A percentile compares a stretch with the other conserved stretches of the same genome.
These are phyloP conservation scores for Strix occidentalis DNA, from an alignment of 2,797 vertebrate species.

Conservation along the genomic window DNA sequence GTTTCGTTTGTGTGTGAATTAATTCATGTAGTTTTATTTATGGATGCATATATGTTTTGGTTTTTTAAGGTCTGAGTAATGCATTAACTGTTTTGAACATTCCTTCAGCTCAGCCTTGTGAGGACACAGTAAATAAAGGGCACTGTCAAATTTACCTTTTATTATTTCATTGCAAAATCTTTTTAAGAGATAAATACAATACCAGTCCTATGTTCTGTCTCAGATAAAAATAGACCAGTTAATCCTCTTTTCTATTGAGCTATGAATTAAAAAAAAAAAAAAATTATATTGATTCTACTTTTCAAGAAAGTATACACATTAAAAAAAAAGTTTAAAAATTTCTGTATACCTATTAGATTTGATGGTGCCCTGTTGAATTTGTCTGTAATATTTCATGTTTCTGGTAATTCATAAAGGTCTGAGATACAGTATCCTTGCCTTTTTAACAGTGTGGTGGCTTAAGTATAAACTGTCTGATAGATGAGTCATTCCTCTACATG, in stretches of 20 bases:
- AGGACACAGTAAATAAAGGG: conserved; percentile 28
- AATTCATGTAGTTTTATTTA: neutral
- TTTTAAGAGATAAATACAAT: neutral
- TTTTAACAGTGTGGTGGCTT: conserved; percentile 38
- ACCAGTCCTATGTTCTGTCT: neutral
- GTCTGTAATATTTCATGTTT: neutral
- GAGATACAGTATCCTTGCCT: conserved; percentile 26
- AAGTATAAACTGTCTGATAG: neutral
- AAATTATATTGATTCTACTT: neutral
- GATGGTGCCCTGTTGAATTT: conserved; percentile 34
- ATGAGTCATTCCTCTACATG: conserved; percentile 28
- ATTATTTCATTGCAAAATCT: neutral
- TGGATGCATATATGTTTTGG: neutral
- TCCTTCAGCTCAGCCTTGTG: conserved; percentile 32
- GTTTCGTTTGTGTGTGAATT: conserved; percentile 50
- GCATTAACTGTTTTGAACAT: neutral
- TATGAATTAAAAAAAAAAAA: neutral
- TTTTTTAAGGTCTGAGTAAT: neutral
- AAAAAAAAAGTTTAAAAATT: neutral
- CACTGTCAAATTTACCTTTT: conserved; percentile 22
- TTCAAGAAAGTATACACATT: neutral
- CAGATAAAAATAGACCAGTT: neutral
- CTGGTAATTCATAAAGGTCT: conserved; percentile 1
- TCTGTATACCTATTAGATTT: neutral
- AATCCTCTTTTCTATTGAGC: neutral